Conservation (phyloP, 2,888 invertebrate genomes). For the Calliopum simillimum region DNA sequence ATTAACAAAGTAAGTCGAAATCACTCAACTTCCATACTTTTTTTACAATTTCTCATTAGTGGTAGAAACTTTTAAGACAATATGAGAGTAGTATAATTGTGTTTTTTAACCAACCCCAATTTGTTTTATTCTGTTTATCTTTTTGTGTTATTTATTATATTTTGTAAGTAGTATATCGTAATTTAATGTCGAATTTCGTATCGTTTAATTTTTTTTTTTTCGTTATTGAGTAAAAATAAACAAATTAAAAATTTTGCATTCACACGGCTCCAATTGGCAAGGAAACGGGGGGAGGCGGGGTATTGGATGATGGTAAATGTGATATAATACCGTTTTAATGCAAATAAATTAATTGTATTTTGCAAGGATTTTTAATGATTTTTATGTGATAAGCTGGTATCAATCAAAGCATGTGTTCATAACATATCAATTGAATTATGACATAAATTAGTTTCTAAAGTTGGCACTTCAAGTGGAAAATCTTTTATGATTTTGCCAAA, state of each 20-base stretch:
- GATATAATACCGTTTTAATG: conserved; percentile 20
- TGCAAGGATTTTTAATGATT: background rate
- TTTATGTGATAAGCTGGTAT: background rate
- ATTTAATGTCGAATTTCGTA: conserved; percentile 9
- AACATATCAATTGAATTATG: background rate
- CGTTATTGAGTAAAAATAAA: background rate
- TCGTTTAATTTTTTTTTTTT: conserved; percentile 1
- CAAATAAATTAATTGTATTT: background rate
- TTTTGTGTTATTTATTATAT: background rate
- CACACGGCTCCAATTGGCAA: background rate
- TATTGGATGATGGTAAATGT: background rate
- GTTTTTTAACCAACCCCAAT: no score
- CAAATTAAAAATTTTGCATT: background rate
- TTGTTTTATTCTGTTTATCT: background rate
- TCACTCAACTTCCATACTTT: no score
- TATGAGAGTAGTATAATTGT: no score
- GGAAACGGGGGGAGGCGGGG: no score
- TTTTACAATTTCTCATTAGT: no score
- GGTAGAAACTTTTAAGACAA: no score
- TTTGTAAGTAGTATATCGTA: background rate
- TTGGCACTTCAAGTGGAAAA: conserved; percentile 1
- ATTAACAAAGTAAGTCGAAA: no score
- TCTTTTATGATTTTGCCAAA: conserved; percentile 8
- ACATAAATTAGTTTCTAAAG: background rate
- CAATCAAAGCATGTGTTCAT: background rate